Evolutionary conservation across 2,797 vertebrate genomes (phyloP), one percentile per base, ranked within the genome.

Genomic region (Halcyon leucocephala): DNA sequence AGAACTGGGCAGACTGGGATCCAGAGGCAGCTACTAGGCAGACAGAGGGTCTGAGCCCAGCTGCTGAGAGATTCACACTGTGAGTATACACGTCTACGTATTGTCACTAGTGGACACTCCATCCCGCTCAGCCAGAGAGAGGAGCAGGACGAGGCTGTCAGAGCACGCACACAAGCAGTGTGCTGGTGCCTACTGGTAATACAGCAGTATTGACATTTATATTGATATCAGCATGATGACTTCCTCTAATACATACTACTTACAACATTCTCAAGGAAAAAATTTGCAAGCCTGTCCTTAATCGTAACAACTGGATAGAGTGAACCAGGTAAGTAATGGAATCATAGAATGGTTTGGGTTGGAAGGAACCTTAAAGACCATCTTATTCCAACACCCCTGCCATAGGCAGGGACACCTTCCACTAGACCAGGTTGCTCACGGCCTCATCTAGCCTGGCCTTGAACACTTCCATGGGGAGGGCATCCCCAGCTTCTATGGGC

Each of bases 91-190:
- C 3, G 4, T 14, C 7, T 66, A 42, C 42, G 7, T 39, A 33
- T 28, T 66, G 20, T 42, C 29, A 66, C 10, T 12, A 49, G 21
- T 4, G 10, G 31, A 35, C 6, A 20, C 22, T 25, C 17, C 25
- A 21, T 22, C n/a, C 58, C 31, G 26, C 39, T 64, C n/a, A 72
- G 49, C 42, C 16, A 42, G 35, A 49, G 25, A 29, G 12, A 12
- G 24, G 12, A 84, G 58, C 24, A 57, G 35, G 29, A 31, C 35
- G 35, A 41, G 31, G 39, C 37, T 31, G 21, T 42, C 10, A 42
- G 46, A 20, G 16, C 46, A 35, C 0, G 2, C 12, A 48, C 65
- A 58, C 7, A 26, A n/a, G 52, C 14, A 0, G 1, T 8, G 42
- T 4, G 3, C 35, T 35, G 16, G 12, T 67, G 37, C 17, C 44